phyloP scores from a whole-genome alignment of 2,797 vertebrate genomes.

The Cuniculus paca region DNA sequence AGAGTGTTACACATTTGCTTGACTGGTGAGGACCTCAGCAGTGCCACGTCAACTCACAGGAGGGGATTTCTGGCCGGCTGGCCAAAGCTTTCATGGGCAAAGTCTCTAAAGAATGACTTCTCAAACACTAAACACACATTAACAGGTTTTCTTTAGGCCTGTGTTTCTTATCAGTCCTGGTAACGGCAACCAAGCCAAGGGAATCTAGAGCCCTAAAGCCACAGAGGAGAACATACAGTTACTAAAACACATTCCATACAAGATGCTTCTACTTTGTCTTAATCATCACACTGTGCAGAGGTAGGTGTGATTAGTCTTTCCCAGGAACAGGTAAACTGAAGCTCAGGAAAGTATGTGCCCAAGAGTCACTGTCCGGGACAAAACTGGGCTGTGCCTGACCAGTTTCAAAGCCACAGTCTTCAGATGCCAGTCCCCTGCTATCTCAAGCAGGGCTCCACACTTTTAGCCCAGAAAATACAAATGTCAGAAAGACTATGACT shows the following conservation, averaged over 20 bases:
- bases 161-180: background rate
- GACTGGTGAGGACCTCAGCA: background rate
- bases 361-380: background rate
- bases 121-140: background rate
- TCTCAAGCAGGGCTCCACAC: background rate
- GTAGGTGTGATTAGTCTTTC: background rate
- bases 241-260: background rate
- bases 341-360: background rate
- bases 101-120: background rate
- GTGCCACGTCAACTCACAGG: background rate
- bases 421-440: background rate
- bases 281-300: background rate
- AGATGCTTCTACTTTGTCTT: background rate
- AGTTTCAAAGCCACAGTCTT: background rate
- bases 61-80: background rate
- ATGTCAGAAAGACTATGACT: conserved; percentile 81
- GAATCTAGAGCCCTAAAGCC: background rate
- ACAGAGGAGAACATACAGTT: background rate
- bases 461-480: background rate
- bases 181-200: background rate
- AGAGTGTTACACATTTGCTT: background rate
- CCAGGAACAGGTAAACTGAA: background rate
- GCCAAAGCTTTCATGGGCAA: background rate
- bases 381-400: background rate
- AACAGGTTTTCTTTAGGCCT: background rate